Conservation (phyloP, 2,113 vertebrate genomes). For the Willisornis vidua region DNA sequence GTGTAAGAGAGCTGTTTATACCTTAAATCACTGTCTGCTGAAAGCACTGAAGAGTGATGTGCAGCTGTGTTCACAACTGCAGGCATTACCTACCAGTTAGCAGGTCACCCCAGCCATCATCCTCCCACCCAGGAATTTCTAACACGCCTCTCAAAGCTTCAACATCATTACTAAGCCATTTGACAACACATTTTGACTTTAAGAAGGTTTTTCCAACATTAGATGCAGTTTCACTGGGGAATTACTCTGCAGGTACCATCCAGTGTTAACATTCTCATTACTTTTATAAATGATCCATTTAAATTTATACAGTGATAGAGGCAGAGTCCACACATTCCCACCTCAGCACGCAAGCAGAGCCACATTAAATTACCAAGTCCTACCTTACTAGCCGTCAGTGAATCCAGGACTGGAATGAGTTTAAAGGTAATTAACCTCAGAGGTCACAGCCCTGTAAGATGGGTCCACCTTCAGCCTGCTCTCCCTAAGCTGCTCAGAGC, state of each 20-base stretch:
- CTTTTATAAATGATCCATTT: neutral
- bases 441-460: neutral
- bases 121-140: neutral
- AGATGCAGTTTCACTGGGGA: neutral
- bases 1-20: neutral
- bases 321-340: neutral
- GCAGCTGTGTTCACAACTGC: neutral
- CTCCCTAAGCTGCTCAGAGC: slow-evolving; percentile 9
- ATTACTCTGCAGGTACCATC: neutral
- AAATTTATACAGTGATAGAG: neutral
- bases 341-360: neutral
- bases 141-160: neutral
- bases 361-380: neutral
- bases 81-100: neutral
- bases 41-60: neutral
- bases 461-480: neutral
- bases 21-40: neutral
- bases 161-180: neutral
- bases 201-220: neutral
- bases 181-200: neutral
- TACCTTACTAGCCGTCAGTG: neutral
- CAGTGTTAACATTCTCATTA: neutral
- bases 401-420: neutral
- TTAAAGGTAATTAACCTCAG: slow-evolving; percentile 29
- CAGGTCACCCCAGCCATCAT: neutral